These are phyloP conservation scores for Hormiphora californensis DNA, from an alignment of 37 sponge, comb jelly and placozoan species.

Conservation along the genomic window DNA sequence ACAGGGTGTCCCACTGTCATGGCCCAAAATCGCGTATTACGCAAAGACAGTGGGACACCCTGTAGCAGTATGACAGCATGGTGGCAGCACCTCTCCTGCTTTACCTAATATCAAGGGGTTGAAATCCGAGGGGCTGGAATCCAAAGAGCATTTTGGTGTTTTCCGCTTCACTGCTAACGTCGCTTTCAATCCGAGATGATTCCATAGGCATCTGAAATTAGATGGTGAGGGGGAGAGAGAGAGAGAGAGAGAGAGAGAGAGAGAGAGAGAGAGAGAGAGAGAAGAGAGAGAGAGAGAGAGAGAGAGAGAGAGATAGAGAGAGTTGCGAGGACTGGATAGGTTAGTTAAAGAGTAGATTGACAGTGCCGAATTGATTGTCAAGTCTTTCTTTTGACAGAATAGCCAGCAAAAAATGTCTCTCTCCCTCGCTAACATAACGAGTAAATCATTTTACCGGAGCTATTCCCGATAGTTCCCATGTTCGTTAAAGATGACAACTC, in stretches of 20 bases:
- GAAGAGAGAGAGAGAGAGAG: not conserved
- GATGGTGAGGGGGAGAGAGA: not conserved
- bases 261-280: not conserved
- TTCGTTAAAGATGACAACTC: not conserved
- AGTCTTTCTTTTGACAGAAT: not conserved
- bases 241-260: not conserved
- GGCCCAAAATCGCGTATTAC: not conserved
- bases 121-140: not conserved
- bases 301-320: not conserved
- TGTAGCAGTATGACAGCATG: not conserved
- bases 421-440: not conserved
- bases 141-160: not conserved
- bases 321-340: not conserved
- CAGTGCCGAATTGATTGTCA: not conserved
- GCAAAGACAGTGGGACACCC: not conserved
- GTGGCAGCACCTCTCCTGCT: not conserved
- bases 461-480: not conserved
- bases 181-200: conserved; percentile 20
- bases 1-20: too few relatives aligned
- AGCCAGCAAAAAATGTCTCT: not conserved
- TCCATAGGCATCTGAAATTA: conserved; percentile 7
- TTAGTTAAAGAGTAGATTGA: not conserved
- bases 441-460: not conserved
- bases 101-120: conserved; percentile 44
- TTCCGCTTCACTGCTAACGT: conserved; percentile 19